These are phyloP conservation scores for Mantis religiosa DNA, from an alignment of 2,888 invertebrate genomes.

Conservation along the genomic window DNA sequence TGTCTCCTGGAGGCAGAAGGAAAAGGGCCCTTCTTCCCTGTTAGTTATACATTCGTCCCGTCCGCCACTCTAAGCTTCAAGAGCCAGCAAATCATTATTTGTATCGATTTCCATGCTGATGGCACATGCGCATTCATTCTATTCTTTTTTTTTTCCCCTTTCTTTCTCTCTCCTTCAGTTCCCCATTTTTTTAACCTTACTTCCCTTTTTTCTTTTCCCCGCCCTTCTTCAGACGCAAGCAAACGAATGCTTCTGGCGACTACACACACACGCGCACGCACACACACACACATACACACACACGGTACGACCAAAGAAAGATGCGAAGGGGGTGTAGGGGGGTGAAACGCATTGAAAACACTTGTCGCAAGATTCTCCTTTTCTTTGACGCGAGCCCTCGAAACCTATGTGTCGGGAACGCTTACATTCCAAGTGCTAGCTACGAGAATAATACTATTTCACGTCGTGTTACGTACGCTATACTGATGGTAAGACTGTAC, in stretches of 20 bases:
- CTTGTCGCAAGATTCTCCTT: not conserved
- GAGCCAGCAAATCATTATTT: conserved; percentile 30
- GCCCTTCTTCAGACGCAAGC: not conserved
- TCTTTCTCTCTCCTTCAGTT: conserved; percentile 11
- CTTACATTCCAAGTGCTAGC: not conserved
- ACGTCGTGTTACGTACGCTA: no score
- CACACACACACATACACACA: not conserved
- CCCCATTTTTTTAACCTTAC: conserved; percentile 11
- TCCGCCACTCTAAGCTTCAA: not conserved
- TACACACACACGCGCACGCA: no score
- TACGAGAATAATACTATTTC: not conserved
- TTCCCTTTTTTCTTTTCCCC: not conserved
- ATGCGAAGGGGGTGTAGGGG: not conserved
- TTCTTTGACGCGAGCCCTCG: not conserved
- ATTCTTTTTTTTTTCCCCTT: conserved; percentile 7
- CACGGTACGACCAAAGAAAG: not conserved
- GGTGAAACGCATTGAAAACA: conserved; percentile 7
- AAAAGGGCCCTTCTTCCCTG: not conserved
- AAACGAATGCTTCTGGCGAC: not conserved
- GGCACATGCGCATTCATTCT: conserved; percentile 28
- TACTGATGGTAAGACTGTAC: no score
- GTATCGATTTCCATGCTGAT: conserved; percentile 30
- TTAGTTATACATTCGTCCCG: conserved; percentile 28
- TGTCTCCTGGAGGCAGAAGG: not conserved
- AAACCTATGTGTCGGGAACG: not conserved